A percentile compares a stretch with the other conserved stretches of the same genome.
phyloP scores from a whole-genome alignment of 1,140 invertebrate species.

The Zophobas morio region DNA sequence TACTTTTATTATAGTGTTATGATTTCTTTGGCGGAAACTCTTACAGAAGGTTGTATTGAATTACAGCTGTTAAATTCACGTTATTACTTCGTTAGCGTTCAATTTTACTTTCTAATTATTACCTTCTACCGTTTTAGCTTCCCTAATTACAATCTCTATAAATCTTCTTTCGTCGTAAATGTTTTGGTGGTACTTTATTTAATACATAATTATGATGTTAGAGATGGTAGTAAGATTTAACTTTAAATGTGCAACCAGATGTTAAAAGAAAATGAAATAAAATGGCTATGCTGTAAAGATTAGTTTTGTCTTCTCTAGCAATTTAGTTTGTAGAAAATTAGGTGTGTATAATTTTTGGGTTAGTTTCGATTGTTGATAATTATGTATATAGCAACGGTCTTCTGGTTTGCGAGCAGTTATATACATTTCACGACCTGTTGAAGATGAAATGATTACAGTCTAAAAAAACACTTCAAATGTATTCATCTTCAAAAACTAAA shows the following conservation, averaged over 20 bases:
- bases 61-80: conserved; percentile 34
- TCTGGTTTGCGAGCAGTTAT: too few relatives aligned
- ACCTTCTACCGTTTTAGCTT: conserved; percentile 2
- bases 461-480: neutral
- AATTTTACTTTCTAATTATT: conserved; percentile 41
- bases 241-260: too few relatives aligned
- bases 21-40: conserved; percentile 28
- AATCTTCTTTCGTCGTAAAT: conserved; percentile 13
- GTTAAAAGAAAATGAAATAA: too few relatives aligned
- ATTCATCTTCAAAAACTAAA: neutral
- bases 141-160: conserved; percentile 17
- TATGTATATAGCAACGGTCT: too few relatives aligned
- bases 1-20: conserved; percentile 10
- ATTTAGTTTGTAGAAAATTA: too few relatives aligned
- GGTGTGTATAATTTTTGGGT: too few relatives aligned
- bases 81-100: conserved; percentile 28
- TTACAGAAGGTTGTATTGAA: conserved; percentile 8
- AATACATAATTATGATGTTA: neutral
- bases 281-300: too few relatives aligned
- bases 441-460: neutral
- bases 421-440: too few relatives aligned
- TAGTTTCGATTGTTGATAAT: too few relatives aligned
- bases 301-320: too few relatives aligned
- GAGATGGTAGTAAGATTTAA: too few relatives aligned
- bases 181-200: neutral